These are phyloP conservation scores for Lordiphosa stackelbergi DNA, from an alignment of 1,140 invertebrate species.

Conservation along the genomic window DNA sequence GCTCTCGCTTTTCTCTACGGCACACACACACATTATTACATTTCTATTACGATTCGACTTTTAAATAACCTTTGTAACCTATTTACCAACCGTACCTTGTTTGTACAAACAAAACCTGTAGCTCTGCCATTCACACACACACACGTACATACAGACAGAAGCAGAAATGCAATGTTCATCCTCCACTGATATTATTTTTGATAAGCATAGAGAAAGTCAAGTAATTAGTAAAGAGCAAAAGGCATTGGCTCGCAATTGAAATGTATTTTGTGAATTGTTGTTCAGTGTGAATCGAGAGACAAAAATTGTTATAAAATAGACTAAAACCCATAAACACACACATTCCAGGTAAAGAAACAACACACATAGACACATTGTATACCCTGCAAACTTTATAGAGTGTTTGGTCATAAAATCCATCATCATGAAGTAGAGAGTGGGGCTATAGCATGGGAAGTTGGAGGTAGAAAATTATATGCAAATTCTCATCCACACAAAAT, in stretches of 20 bases:
- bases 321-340: conserved; percentile 13
- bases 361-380: conserved; percentile 18
- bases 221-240: conserved; percentile 22
- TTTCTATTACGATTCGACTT: conserved; percentile 9
- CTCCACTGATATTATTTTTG: conserved; percentile 49
- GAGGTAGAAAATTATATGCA: no score
- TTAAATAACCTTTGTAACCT: conserved; percentile 28
- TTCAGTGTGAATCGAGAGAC: conserved; percentile 50
- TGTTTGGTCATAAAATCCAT: no score
- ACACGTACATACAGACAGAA: conserved; percentile 6
- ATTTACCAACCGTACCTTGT: conserved; percentile 60
- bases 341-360: conserved; percentile 25
- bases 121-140: conserved; percentile 34
- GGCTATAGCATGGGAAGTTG: no score
- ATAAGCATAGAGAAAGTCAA: conserved; percentile 32
- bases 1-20: conserved; percentile 32
- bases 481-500: no score
- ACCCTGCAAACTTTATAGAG: no score
- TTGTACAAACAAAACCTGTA: conserved; percentile 49
- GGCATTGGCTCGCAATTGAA: conserved; percentile 26
- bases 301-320: conserved; percentile 52
- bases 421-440: no score
- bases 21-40: conserved; percentile 11
- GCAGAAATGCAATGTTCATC: background rate
- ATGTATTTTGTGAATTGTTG: conserved; percentile 52